Conservation (phyloP, 2,888 invertebrate species). For the Microchrysa polita region DNA sequence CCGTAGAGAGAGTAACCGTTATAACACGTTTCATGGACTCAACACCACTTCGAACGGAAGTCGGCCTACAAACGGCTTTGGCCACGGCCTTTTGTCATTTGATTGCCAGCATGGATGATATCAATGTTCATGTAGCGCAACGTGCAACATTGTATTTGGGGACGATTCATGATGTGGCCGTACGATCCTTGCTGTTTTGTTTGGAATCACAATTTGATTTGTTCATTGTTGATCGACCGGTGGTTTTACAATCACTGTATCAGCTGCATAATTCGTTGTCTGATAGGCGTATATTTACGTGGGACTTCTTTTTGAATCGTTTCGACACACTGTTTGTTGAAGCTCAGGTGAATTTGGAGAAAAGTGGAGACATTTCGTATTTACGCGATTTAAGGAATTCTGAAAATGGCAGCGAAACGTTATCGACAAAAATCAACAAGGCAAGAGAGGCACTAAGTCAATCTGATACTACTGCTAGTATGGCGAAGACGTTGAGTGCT, state of each 20-base stretch:
- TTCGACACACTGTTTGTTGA: conserved; percentile 96
- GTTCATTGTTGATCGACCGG: conserved; percentile 94
- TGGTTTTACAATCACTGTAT: conserved; percentile 94
- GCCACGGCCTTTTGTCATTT: conserved; percentile 97
- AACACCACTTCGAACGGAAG: conserved; percentile 83
- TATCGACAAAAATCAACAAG: conserved; percentile 85
- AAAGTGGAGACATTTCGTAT: conserved; percentile 83
- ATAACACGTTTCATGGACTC: conserved; percentile 94
- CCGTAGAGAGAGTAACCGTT: conserved; percentile 94
- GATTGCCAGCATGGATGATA: conserved; percentile 95
- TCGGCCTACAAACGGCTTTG: conserved; percentile 88
- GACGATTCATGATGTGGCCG: conserved; percentile 89
- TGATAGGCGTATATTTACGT: conserved; percentile 88
- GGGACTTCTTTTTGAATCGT: conserved; percentile 97
- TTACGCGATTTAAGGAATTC: conserved; percentile 88
- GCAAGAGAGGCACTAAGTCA: conserved; percentile 88
- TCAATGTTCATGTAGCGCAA: conserved; percentile 94
- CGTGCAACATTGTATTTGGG: conserved; percentile 91
- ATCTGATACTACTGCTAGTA: conserved; percentile 71
- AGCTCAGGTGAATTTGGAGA: conserved; percentile 91
- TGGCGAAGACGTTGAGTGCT: conserved; percentile 81
- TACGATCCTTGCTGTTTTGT: conserved; percentile 89
- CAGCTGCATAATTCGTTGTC: conserved; percentile 93
- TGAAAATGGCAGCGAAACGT: conserved; percentile 85
- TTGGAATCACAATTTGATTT: conserved; percentile 98